These are phyloP conservation scores for Clusia tigrina DNA, from an alignment of 2,888 invertebrate species.

Conservation along the genomic window DNA sequence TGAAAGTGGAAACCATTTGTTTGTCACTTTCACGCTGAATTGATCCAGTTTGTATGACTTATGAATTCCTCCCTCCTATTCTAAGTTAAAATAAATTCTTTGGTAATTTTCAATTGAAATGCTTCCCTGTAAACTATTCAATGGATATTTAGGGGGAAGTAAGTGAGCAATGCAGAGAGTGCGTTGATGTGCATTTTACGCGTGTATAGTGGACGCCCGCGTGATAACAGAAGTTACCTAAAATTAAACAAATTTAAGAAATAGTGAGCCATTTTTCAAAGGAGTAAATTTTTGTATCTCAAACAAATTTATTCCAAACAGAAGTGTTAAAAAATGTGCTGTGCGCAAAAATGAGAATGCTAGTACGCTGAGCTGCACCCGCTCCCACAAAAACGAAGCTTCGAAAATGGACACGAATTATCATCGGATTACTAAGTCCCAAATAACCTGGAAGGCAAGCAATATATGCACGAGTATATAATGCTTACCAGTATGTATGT, in stretches of 20 bases:
- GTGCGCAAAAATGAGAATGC: not conserved
- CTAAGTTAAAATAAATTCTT: not conserved
- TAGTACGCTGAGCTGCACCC: not conserved
- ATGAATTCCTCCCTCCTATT: constrained; percentile 30
- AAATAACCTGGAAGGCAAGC: not conserved
- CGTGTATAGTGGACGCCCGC: no score
- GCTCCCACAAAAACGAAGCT: constrained; percentile 14
- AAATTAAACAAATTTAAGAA: not conserved
- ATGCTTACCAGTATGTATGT: not conserved
- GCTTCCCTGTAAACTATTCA: not conserved
- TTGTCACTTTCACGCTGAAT: constrained; percentile 53
- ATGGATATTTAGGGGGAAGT: no score
- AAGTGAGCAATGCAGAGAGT: not conserved
- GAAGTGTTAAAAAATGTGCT: no score
- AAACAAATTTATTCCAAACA: not conserved
- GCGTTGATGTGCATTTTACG: not conserved
- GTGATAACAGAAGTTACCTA: not conserved
- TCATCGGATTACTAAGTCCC: constrained; percentile 31
- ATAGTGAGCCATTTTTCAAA: no score
- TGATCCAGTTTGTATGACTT: constrained; percentile 31
- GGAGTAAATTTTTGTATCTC: no score
- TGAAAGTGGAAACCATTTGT: constrained; percentile 66
- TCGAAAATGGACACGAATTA: constrained; percentile 24
- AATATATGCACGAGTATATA: not conserved
- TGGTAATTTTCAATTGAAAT: constrained; percentile 1